These are phyloP conservation scores for Amphipoea lucens DNA, from an alignment of 2,888 invertebrate species.

Conservation along the genomic window DNA sequence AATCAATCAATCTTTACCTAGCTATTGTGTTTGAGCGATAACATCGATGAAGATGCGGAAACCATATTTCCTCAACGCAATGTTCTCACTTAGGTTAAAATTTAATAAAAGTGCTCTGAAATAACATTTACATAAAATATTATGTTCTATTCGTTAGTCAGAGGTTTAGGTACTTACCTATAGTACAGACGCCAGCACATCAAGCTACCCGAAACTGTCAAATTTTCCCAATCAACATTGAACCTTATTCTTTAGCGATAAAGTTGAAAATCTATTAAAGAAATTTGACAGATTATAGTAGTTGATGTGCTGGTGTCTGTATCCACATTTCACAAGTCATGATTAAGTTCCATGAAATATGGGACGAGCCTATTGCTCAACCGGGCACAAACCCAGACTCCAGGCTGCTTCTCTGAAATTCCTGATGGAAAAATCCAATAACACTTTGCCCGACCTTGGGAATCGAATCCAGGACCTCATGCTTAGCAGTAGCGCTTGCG, in stretches of 20 bases:
- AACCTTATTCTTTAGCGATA: no score
- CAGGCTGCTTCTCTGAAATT: background rate
- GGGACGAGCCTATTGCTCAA: background rate
- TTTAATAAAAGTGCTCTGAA: background rate
- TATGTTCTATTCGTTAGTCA: background rate
- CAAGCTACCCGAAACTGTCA: no score
- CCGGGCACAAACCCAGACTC: background rate
- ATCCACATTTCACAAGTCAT: background rate
- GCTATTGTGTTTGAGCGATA: slow-evolving; percentile 15
- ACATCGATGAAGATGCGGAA: slow-evolving; percentile 2
- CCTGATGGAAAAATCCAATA: no score
- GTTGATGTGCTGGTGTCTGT: no score
- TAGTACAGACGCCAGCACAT: no score
- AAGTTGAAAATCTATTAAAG: no score
- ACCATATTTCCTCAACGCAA: background rate
- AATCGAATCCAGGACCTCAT: no score
- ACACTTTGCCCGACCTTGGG: no score
- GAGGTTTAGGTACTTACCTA: background rate
- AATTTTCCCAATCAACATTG: no score
- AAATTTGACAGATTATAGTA: no score
- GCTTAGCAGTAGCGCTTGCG: no score
- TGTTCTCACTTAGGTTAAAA: background rate
- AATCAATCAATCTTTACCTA: background rate
- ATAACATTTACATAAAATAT: background rate
- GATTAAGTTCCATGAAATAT: background rate